Percentiles rank a stretch among this genome's conserved stretches.
Conservation (phyloP, 1,140 invertebrate genomes). For the Drosophila rufa region DNA sequence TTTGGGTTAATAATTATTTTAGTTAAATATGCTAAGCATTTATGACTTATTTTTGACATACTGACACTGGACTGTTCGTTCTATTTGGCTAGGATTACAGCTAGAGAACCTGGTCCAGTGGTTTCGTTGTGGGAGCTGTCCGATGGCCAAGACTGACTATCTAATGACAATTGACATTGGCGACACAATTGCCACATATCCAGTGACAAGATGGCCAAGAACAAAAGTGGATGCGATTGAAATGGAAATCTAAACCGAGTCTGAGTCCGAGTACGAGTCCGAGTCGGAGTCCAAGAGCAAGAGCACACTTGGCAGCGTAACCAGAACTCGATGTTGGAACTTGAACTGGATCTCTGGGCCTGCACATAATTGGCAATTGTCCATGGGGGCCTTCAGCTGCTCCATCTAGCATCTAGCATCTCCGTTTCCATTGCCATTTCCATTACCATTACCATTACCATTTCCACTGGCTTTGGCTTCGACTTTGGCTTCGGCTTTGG, state of each 20-base stretch:
- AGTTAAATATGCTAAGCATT: too few relatives aligned
- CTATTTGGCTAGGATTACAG: neutral
- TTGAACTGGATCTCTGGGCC: constrained; percentile 69
- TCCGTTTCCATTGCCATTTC: constrained; percentile 49
- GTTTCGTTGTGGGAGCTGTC: constrained; percentile 25
- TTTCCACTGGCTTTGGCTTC: constrained; percentile 19
- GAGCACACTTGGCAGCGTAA: constrained; percentile 21
- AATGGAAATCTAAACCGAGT: constrained; percentile 54
- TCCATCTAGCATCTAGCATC: neutral
- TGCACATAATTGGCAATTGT: constrained; percentile 79
- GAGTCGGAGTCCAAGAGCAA: constrained; percentile 26
- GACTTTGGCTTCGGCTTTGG: constrained; percentile 15
- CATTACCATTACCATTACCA: constrained; percentile 49
- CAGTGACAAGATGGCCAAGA: constrained; percentile 34
- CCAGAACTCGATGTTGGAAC: constrained; percentile 43
- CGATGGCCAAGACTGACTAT: constrained; percentile 24
- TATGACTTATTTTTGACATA: neutral
- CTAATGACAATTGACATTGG: constrained; percentile 78
- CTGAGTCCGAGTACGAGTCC: constrained; percentile 14
- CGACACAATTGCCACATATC: constrained; percentile 76
- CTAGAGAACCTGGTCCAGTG: neutral
- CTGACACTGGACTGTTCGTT: neutral
- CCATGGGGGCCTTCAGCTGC: constrained; percentile 21
- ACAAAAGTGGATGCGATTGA: constrained; percentile 46
- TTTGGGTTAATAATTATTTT: neutral